Evolutionary conservation across 2,113 vertebrate genomes (phyloP), one percentile per base, ranked within the genome.

Genomic region (Callipepla squamata): DNA sequence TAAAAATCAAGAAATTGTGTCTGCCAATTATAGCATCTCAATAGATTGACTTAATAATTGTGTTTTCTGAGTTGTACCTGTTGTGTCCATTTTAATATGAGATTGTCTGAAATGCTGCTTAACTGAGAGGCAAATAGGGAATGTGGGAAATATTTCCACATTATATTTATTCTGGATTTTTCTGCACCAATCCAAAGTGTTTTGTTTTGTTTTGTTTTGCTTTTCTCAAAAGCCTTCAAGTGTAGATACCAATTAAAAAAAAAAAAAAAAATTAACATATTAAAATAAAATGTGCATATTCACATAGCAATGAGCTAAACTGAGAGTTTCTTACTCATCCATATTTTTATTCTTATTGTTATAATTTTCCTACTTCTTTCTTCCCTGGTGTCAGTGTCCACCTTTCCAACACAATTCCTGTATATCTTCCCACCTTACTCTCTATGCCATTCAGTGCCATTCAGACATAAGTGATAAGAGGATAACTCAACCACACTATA

Each of bases 401-500:
- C 69, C 40, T 48, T 79, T 62, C 13, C 51, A 53, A 61, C 28
- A 51, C 3, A 26, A 7, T 42, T 36, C 20, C 9, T 75, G 51
- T 53, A 28, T 6, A 36, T 45, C 36, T 63, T 57, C 26, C 19
- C 85, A 48, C 21, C n/a, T 89, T 83, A 42, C 34, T 63, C 38
- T 72, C 16, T n/a, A 69, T 36, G 36, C 7, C 36, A 36, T n/a
- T 44, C 1, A 2, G 30, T 20, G 7, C 5, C 8, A 30, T 57
- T 2, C 12, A 48, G 63, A 44, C 25, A 14, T 34, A 7, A 34
- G 26, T 1, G 1, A 3, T n/a, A 34, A 28, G 2, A 42, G 22
- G 30, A 42, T 6, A 74, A 61, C 53, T 87, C 40, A 53, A 15
- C 40, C 40, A 38, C 9, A 6, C 38, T 22, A 30, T 40, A 79